Evolutionary conservation across 1,140 invertebrate genomes (phyloP).

Genomic region (Formica selysi): DNA sequence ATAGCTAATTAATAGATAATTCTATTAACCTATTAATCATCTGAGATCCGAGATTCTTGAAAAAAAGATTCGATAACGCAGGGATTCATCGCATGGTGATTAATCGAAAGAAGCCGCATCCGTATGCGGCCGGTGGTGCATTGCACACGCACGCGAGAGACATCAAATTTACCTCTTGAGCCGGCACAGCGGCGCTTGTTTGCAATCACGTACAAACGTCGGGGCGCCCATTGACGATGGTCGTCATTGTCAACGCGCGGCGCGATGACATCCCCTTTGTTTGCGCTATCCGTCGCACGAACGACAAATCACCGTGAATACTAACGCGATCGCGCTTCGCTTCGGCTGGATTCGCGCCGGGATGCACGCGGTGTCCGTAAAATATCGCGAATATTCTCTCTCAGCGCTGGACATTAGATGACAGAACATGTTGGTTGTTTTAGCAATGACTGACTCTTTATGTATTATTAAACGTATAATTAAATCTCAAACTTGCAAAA

Average conservation of each 20-base stretch:
- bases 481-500: neutral
- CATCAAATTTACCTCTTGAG: constrained; percentile 58
- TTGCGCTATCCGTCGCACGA: constrained; percentile 66
- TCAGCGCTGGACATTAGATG: neutral
- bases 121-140: constrained; percentile 45
- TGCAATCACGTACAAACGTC: constrained; percentile 68
- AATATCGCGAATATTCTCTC: constrained; percentile 23
- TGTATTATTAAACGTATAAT: neutral
- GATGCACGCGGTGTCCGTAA: constrained; percentile 46
- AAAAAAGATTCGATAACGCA: neutral
- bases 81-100: neutral
- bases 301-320: constrained; percentile 71
- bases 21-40: neutral
- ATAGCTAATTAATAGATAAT: neutral
- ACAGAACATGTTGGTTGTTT: neutral
- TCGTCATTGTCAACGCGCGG: constrained; percentile 69
- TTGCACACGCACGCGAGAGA: constrained; percentile 57
- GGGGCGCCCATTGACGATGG: constrained; percentile 65
- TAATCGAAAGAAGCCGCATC: constrained; percentile 53
- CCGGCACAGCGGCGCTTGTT: constrained; percentile 55
- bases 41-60: neutral
- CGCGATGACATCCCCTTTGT: constrained; percentile 69
- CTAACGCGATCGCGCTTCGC: constrained; percentile 65
- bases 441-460: neutral
- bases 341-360: constrained; percentile 29